These are phyloP conservation scores for Drosophila pachea DNA, from an alignment of 1,140 invertebrate species.

Conservation along the genomic window DNA sequence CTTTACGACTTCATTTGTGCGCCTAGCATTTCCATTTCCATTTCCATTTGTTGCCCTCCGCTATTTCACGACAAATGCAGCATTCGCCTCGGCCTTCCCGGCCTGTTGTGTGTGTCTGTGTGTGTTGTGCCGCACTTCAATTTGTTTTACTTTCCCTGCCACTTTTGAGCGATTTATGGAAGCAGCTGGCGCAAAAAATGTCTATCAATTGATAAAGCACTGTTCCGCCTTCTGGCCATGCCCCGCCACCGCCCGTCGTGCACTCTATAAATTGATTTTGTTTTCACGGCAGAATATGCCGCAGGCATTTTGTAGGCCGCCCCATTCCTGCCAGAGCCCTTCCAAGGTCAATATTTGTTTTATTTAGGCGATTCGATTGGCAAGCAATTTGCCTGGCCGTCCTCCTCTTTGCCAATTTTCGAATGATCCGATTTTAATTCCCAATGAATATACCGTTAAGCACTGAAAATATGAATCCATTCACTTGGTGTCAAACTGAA, in stretches of 20 bases:
- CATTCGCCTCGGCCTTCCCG: conserved; percentile 13
- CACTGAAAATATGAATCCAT: not conserved
- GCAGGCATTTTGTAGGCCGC: conserved; percentile 18
- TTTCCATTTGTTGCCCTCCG: conserved; percentile 45
- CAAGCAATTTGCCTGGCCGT: not conserved
- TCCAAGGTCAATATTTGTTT: conserved; percentile 27
- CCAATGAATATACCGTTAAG: not conserved
- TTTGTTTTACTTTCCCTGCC: conserved; percentile 70
- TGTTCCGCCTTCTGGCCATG: conserved; percentile 17
- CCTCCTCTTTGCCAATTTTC: not conserved
- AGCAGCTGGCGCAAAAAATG: conserved; percentile 38
- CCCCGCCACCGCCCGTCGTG: not conserved
- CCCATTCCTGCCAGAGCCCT: not conserved
- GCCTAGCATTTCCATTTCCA: conserved; percentile 66
- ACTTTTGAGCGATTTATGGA: conserved; percentile 72
- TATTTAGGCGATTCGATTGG: conserved; percentile 6
- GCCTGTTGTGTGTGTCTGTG: too few species aligned
- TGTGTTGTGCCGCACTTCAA: conserved; percentile 45
- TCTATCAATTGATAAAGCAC: conserved; percentile 55
- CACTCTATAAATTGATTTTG: conserved; percentile 55
- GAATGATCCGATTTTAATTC: not conserved
- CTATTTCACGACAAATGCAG: conserved; percentile 30
- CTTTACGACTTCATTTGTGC: conserved; percentile 71
- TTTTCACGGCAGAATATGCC: conserved; percentile 10
- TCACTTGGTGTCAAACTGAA: too few species aligned